Evolutionary conservation across 1,140 invertebrate species (phyloP), one percentile per base, ranked within the genome.

Genomic region (Acromyrmex echinatior): DNA sequence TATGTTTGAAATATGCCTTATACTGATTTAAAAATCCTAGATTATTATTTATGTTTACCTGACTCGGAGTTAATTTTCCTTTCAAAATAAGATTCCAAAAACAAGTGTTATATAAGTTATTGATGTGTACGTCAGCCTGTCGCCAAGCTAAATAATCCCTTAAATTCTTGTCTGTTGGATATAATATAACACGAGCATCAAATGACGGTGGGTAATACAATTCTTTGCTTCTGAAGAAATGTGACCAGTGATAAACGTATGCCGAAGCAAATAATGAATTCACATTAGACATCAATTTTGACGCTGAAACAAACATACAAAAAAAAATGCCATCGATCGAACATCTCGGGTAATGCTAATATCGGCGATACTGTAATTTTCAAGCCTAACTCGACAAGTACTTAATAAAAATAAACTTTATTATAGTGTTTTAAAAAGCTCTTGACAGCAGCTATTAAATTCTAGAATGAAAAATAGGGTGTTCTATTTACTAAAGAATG

Each of bases 51-150:
- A 58, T 31, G 4, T 25, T 70, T 94, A 97, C 97, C 95, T 99
- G 96, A 81, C 92, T 92, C 73, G 97, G 97, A 60, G 96, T 97
- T 74, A 98, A 92, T 12, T 97, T 97, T 66, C 97, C 97, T 92
- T 98, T 97, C 77, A 97, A 95, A 35, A 99, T 97, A 60, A 99
- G 95, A 91, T 97, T 97, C 99, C 99, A 99, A 96, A 99, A 99
- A 87, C 97, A 97, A 4, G 99, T 99, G 94, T 99, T 99, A 92
- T 99, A 99, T 58, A 99, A 96, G 96, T 99, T 99, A 95, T 99
- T 99, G 21, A 99, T 98, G 93, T 99, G 99, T 89, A 98, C 98
- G 96, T 99, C 99, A 63, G 98, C 99, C 95, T 99, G 99, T 88
- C 99, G 96, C 99, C 99, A 99, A 93, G 98, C 98, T 31, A 99